These are phyloP conservation scores for Cephus rjabovi DNA, from an alignment of 2,888 invertebrate genomes.

Conservation along the genomic window DNA sequence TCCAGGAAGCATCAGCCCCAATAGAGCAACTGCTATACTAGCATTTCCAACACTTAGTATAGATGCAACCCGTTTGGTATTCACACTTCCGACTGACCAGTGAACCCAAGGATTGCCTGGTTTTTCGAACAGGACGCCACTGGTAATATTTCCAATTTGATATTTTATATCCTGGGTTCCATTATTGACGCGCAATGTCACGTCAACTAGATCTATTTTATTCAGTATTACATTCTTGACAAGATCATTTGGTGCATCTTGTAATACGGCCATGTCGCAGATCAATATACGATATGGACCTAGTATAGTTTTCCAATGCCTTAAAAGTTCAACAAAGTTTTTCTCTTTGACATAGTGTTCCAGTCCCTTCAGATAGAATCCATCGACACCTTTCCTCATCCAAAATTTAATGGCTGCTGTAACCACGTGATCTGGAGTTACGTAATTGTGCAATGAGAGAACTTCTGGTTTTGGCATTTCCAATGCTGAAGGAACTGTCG, in stretches of 20 bases:
- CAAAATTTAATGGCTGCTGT: constrained; percentile 76
- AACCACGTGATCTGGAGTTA: constrained; percentile 57
- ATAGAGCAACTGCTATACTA: constrained; percentile 76
- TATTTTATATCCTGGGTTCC: constrained; percentile 72
- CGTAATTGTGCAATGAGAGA: constrained; percentile 26
- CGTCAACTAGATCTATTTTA: constrained; percentile 79
- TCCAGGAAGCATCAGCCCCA: constrained; percentile 87
- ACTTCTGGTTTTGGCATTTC: constrained; percentile 28
- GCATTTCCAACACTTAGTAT: constrained; percentile 69
- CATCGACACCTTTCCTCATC: constrained; percentile 84
- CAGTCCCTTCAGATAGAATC: constrained; percentile 87
- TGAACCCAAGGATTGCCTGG: constrained; percentile 81
- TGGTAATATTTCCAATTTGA: constrained; percentile 71
- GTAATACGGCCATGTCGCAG: constrained; percentile 72
- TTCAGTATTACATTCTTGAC: constrained; percentile 74
- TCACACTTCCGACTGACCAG: constrained; percentile 80
- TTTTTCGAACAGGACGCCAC: constrained; percentile 73
- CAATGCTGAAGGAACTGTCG: constrained; percentile 26
- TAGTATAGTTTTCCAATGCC: constrained; percentile 77
- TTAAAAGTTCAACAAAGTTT: constrained; percentile 72
- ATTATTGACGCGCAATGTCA: constrained; percentile 72
- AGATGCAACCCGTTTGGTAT: constrained; percentile 73
- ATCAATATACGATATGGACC: constrained; percentile 76
- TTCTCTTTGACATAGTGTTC: constrained; percentile 75
- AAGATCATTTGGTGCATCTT: constrained; percentile 63